Evolutionary conservation across 1,140 invertebrate species (phyloP).

Genomic region (Eumeta japonica): DNA sequence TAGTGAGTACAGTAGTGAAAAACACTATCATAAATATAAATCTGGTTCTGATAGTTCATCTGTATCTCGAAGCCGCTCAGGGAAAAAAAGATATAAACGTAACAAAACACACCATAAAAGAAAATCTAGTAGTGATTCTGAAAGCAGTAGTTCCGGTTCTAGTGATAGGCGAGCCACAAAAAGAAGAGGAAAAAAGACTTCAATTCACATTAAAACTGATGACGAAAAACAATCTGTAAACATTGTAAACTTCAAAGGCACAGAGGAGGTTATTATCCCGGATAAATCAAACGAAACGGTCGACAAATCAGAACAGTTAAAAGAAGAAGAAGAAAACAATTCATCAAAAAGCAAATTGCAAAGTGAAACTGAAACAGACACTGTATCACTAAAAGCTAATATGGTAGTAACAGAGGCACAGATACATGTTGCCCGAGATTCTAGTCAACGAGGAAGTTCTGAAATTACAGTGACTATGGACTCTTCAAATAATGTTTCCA

Average conservation of each 20-base stretch:
- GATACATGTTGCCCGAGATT: conserved; percentile 51
- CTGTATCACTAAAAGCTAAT: conserved; percentile 48
- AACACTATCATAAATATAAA: conserved; percentile 23
- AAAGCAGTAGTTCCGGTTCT: conserved; percentile 40
- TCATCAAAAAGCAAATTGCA: conserved; percentile 33
- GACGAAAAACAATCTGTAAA: conserved; percentile 47
- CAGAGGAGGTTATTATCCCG: too few relatives aligned
- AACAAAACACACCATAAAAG: conserved; percentile 37
- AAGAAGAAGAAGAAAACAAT: conserved; percentile 25
- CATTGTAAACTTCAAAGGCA: conserved; percentile 44
- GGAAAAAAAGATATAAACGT: conserved; percentile 36
- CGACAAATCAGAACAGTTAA: too few relatives aligned
- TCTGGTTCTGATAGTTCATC: conserved; percentile 42
- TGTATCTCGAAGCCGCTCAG: conserved; percentile 30
- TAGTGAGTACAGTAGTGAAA: conserved; percentile 21
- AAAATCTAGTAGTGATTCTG: conserved; percentile 29
- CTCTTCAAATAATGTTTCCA: conserved; percentile 41
- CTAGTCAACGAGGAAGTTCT: conserved; percentile 39
- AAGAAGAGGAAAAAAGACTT: conserved; percentile 47
- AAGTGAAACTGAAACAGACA: conserved; percentile 53
- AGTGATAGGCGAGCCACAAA: conserved; percentile 38
- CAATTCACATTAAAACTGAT: conserved; percentile 47
- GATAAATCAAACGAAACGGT: too few relatives aligned
- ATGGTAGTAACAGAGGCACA: conserved; percentile 55
- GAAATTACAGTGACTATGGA: conserved; percentile 41